phyloP scores from a whole-genome alignment of 2,113 vertebrate species.

The Tonatia bakeri region DNA sequence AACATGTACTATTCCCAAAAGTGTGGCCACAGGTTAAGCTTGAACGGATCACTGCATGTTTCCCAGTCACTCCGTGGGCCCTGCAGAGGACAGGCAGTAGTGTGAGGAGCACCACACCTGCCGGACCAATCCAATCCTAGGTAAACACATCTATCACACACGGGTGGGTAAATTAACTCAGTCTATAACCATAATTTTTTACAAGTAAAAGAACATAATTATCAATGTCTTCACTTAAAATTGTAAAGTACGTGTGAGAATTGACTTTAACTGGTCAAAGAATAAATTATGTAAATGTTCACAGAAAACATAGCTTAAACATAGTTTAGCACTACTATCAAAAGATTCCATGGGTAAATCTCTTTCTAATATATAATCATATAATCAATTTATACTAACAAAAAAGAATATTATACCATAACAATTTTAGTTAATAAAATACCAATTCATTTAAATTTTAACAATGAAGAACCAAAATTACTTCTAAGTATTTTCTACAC shows the following conservation, averaged over 20 bases:
- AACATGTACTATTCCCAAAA: neutral
- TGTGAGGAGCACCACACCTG: neutral
- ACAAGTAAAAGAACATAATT: neutral
- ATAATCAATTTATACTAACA: constrained; percentile 20
- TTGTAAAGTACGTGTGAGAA: neutral
- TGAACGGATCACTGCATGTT: neutral
- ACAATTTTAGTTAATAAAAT: constrained; percentile 31
- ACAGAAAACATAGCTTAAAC: constrained; percentile 8
- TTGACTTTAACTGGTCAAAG: neutral
- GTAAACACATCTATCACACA: neutral
- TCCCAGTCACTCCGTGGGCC: neutral
- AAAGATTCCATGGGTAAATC: neutral
- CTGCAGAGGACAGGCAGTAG: neutral
- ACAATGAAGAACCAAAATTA: neutral
- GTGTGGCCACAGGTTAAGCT: neutral
- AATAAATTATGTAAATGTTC: neutral
- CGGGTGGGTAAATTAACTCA: neutral
- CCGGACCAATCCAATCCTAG: neutral
- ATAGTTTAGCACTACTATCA: neutral
- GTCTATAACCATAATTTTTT: neutral
- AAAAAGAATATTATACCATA: neutral
- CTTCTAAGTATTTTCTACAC: neutral
- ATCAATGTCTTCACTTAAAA: constrained; percentile 25
- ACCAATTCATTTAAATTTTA: neutral
- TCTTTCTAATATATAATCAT: neutral